A percentile compares a stretch with the other conserved stretches of the same genome.
Evolutionary conservation across 2,888 invertebrate species (phyloP).

Genomic region (Heliconius ethilla): DNA sequence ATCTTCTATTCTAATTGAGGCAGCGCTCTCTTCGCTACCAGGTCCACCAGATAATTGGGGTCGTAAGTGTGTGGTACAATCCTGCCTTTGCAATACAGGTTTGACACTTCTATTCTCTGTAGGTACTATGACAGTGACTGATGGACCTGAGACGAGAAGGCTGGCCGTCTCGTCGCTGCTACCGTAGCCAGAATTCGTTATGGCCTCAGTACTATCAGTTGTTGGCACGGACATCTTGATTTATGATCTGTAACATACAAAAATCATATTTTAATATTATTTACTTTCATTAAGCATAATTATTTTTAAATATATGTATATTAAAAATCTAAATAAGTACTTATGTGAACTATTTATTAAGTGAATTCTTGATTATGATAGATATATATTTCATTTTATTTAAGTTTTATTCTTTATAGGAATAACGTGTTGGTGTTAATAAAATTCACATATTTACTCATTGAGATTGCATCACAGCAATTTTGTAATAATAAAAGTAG

Average conservation of each 20-base stretch:
- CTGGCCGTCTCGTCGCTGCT: constrained; percentile 93
- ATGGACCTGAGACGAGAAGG: constrained; percentile 85
- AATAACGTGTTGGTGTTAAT: background rate
- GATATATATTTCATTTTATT: background rate
- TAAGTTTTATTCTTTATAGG: background rate
- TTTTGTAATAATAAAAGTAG: background rate
- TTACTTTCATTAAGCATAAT: background rate
- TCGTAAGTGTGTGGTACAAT: constrained; percentile 90
- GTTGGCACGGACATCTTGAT: constrained; percentile 72
- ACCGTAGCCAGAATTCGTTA: constrained; percentile 85
- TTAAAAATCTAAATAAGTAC: too few relatives aligned
- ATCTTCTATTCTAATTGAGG: constrained; percentile 84
- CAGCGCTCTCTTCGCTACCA: constrained; percentile 88
- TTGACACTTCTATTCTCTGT: constrained; percentile 83
- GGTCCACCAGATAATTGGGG: constrained; percentile 87
- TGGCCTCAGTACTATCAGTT: constrained; percentile 81
- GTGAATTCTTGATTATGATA: background rate
- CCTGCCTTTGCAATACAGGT: constrained; percentile 92
- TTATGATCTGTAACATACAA: constrained; percentile 66
- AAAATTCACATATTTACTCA: background rate
- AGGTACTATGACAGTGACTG: constrained; percentile 78
- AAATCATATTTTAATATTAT: constrained; percentile 41
- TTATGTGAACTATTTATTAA: too few relatives aligned
- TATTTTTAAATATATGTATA: background rate
- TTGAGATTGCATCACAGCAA: background rate